A percentile compares a stretch with the other conserved stretches of the same genome.
Conservation (phyloP, 2,113 vertebrate species). For the Serinus canaria region DNA sequence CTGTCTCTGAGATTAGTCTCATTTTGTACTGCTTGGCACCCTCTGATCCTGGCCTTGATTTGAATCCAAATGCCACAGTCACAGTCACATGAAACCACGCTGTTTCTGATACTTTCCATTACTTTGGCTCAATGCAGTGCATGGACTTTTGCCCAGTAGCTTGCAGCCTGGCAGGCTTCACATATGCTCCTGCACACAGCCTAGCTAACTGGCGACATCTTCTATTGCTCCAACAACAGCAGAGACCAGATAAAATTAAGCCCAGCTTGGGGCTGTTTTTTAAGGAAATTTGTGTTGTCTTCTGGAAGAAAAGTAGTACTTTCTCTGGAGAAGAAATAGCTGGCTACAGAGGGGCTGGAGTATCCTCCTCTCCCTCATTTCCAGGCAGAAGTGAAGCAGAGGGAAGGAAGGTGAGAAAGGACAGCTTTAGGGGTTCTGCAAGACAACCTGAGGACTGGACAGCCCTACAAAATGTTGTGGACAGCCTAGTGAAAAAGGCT, state of each 20-base stretch:
- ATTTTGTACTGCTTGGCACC: neutral
- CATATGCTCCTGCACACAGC: neutral
- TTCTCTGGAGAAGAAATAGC: neutral
- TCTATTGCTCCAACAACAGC: neutral
- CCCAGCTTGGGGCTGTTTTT: neutral
- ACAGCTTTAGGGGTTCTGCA: neutral
- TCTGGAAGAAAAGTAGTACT: neutral
- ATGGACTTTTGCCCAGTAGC: neutral
- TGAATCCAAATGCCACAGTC: conserved; percentile 25
- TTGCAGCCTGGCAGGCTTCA: neutral
- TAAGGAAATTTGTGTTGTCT: neutral
- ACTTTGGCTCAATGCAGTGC: neutral
- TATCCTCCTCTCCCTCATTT: neutral
- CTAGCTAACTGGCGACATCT: neutral
- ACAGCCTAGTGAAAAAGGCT: neutral
- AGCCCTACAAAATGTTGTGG: neutral
- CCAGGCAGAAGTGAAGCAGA: neutral
- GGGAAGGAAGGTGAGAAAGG: neutral
- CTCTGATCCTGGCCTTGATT: conserved; percentile 1
- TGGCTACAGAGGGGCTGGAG: neutral
- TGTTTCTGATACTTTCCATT: conserved; percentile 2
- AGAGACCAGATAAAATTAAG: neutral
- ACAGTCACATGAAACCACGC: neutral
- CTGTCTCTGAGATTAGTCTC: conserved; percentile 8
- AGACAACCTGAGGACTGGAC: neutral